These are phyloP conservation scores for Symphodus melops DNA, from an alignment of 2,113 vertebrate species.

Conservation along the genomic window DNA sequence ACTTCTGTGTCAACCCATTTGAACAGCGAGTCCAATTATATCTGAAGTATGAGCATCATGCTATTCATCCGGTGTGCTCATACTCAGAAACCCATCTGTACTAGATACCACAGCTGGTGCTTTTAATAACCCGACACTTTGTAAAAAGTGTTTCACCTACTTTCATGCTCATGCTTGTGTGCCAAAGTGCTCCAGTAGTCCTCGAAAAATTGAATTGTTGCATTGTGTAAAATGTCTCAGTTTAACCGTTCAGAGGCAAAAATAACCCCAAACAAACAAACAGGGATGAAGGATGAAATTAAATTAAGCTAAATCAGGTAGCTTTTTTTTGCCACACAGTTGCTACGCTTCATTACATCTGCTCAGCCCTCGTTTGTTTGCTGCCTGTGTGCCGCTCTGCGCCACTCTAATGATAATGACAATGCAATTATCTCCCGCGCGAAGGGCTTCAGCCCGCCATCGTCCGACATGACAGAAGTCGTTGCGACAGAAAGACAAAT, in stretches of 20 bases:
- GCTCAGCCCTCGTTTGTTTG: constrained; percentile 38
- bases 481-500: constrained; percentile 29
- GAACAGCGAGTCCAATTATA: not conserved
- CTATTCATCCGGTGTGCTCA: not conserved
- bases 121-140: too few relatives aligned
- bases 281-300: not conserved
- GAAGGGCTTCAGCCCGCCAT: constrained; percentile 28
- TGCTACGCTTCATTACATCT: constrained; percentile 9
- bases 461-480: constrained; percentile 38
- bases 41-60: not conserved
- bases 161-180: not conserved
- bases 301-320: not conserved
- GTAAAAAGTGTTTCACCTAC: too few relatives aligned
- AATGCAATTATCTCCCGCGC: constrained; percentile 41
- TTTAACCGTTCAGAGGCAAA: not conserved
- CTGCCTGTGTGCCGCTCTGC: constrained; percentile 31
- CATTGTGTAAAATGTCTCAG: too few relatives aligned
- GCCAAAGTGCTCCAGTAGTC: not conserved
- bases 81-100: not conserved
- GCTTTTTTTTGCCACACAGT: constrained; percentile 22
- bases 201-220: not conserved
- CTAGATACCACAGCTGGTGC: not conserved
- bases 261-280: not conserved
- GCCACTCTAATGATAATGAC: constrained; percentile 43
- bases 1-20: not conserved